Evolutionary conservation across 2,797 vertebrate species (phyloP), one percentile per base, ranked within the genome.

Genomic region (Rhynchonycteris naso): DNA sequence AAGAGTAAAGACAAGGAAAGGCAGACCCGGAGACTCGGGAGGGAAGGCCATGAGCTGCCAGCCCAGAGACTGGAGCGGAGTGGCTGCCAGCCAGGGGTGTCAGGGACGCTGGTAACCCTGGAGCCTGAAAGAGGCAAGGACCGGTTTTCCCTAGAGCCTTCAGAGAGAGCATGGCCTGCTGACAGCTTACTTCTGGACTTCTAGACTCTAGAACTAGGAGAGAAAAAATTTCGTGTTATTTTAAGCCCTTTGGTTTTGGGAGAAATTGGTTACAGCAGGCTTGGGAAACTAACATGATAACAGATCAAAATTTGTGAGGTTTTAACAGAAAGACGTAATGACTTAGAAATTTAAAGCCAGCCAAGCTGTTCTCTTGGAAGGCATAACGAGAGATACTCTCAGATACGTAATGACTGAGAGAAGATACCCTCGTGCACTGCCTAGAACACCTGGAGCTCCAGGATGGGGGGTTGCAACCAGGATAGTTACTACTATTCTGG

Each of bases 271-370:
- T 33, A 74, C 0, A 35, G n/a, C 30, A 76, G 93, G 38, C 33
- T 52, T 79, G 38, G n/a, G 69, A 89, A 81, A 85, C 7, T 14
- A 83, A 72, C 47, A 61, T 0, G 24, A 5, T 50, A 71, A 65
- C 56, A 82, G 38, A 59, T 61, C 4, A 50, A 71, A 74, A 58
- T 65, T 26, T 22, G 65, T 65, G 43, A 84, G 33, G 52, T 90
- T 92, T 79, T 79, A 80, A 43, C 52, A 79, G 58, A 72, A 68
- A 90, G 78, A 80, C 30, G 26, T 68, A 24, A 65, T 68, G 59
- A 84, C 47, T 88, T n/a, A 56, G 30, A 90, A 69, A 63, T 38
- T 63, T 69, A 80, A 95, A 84, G 47, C 19, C n/a, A 58, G 47
- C 8, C 50, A 61, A 61, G 33, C 11, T 87, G 33, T 59, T 86